Evolutionary conservation across 2,888 invertebrate species (phyloP), one percentile per base, ranked within the genome.

Genomic region (Tryphoninae sp.): DNA sequence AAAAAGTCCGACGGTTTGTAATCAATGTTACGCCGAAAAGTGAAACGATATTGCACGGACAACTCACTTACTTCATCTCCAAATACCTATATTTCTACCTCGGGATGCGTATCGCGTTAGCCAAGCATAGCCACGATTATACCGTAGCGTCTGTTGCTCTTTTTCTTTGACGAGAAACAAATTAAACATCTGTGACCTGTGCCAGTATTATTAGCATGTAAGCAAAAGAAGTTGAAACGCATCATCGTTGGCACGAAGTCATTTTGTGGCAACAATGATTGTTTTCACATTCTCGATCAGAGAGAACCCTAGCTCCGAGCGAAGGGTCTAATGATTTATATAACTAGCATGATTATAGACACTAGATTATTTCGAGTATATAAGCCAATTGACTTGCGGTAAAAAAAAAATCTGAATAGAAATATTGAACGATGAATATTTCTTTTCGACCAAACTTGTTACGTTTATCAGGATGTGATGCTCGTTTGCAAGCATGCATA

Each of bases 151-250:
- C 8, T 53, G 45, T 61, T 42, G 6, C 33, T 72, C 33, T 13
- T 51, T 59, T 8, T 42, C 58, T 71, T n/a, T 58, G 42, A 23
- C 33, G 13, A 53, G 55, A 53, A 62, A 19, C 19, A 71, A 55
- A 58, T 40, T 58, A 8, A 68, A 83, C 85, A 85, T 85, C 85
- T 85, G 83, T 79, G 83, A 85, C 84, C 84, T 84, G 84, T 82
- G 84, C 81, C 84, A 84, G 85, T 85, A 85, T 85, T 85, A 84
- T 59, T 84, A 83, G 73, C 64, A 69, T 40, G 26, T 83, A 83
- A 85, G 72, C 55, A 53, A 76, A 33, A 72, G 68, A 67, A 78
- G 55, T 51, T 40, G 62, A 19, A 73, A 51, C 33, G 64, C 51
- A 69, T 74, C 55, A 49, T 58, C 49, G 55, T 49, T 67, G 72